Base-by-base conservation (phyloP, 1,140 invertebrate species). In the Drosophila melanica region DNA sequence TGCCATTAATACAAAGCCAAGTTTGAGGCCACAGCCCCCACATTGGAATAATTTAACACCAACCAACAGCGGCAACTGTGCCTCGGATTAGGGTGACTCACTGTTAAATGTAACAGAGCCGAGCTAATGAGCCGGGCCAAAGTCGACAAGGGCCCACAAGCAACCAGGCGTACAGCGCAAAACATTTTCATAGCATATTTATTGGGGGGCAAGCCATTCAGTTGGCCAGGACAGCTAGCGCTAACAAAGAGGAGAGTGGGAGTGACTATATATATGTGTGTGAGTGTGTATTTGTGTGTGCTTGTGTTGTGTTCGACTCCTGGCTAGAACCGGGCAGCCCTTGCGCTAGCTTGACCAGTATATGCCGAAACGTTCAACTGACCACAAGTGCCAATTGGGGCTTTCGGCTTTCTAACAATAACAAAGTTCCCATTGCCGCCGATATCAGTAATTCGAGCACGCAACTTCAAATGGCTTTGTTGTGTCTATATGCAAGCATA, bases 341-440 rank as follows among this genome's bases (percentile, higher is more conserved):
- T 70, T 35, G 18, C n/a, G 63, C 44, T 50, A 37, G 27, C 55
- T 71, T 86, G 86, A 90, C 90, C 90, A 91, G 90, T 91, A 74
- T 77, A 70, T 64, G 62, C 73, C 68, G 59, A 89, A 91, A 66
- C 90, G 90, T 91, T 76, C 86, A 77, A 87, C 90, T 91, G 90
- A 91, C 90, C 90, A 82, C 81, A 90, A 90, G 86, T 90, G 77
- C 81, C 72, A 57, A 33, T 50, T 65, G 47, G 41, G 42, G 42
- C 10, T 55, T 35, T 20, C 16, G 27, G 42, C n/a, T n/a, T n/a
- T 33, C 37, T 45, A 57, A 33, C 47, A 30, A 41, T 54, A 48
- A 16, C 20, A 23, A 30, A 42, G 30, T 41, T 48, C n/a, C n/a
- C 20, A 65, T 51, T 37, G 44, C 30, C 10, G 44, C 57, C 54